A percentile compares a stretch with the other conserved stretches of the same genome.
phyloP scores from a whole-genome alignment of 2,888 invertebrate species.

The Euproctis similis region DNA sequence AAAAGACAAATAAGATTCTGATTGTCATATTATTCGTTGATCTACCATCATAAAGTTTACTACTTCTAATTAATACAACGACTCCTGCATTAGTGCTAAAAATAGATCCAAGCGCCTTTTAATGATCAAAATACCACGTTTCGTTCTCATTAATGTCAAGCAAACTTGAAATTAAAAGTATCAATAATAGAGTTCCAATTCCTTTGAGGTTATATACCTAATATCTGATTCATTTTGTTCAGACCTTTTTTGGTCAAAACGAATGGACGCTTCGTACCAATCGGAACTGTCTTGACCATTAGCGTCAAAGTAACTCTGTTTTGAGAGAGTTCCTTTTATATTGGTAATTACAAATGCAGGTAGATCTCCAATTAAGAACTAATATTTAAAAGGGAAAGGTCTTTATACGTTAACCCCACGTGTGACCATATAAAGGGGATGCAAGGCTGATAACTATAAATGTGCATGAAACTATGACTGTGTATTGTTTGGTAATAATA shows the following conservation, averaged over 20 bases:
- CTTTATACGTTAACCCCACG: slow-evolving; percentile 18
- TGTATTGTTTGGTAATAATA: neutral
- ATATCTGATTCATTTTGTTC: slow-evolving; percentile 35
- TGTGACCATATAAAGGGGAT: slow-evolving; percentile 40
- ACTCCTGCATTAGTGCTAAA: slow-evolving; percentile 20
- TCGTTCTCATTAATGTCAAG: slow-evolving; percentile 7
- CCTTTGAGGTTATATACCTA: slow-evolving; percentile 13
- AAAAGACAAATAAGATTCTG: too few relatives aligned
- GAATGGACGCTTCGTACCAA: slow-evolving; percentile 30
- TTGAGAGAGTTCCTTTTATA: slow-evolving; percentile 18
- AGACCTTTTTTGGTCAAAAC: slow-evolving; percentile 47
- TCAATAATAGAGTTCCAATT: slow-evolving; percentile 21
- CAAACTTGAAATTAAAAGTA: slow-evolving; percentile 14
- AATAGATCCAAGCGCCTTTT: slow-evolving; percentile 19
- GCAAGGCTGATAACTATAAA: slow-evolving; percentile 36
- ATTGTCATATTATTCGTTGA: too few relatives aligned
- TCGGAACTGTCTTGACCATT: too few relatives aligned
- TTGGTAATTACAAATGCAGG: slow-evolving; percentile 14
- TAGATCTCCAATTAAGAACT: slow-evolving; percentile 21
- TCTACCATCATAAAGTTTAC: too few relatives aligned
- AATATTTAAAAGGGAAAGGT: slow-evolving; percentile 18
- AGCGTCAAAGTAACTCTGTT: slow-evolving; percentile 7
- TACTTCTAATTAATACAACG: too few relatives aligned
- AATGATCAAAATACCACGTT: slow-evolving; percentile 11
- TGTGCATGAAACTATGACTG: slow-evolving; percentile 14